Evolutionary conservation across 2,888 invertebrate species (phyloP), one percentile per base, ranked within the genome.

Genomic region (Calephelis perditalis): DNA sequence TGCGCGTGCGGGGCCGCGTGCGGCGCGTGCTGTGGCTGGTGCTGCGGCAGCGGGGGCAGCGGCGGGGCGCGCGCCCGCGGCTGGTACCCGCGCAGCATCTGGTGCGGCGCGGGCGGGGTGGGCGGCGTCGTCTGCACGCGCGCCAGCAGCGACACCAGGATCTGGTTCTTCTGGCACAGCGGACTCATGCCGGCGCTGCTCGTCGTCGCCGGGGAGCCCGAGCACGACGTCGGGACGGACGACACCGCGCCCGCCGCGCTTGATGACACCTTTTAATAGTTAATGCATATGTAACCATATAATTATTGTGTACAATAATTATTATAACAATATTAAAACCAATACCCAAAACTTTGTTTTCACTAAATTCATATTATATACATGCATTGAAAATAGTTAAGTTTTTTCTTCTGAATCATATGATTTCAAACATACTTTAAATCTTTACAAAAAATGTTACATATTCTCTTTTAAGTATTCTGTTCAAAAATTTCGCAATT

Each of bases 151-250:
- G 94, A 94, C 47, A 96, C 97, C 69, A 97, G 90, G 94, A 97
- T 97, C 79, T 94, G 94, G 81, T 97, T 97, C 78, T 94, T 94
- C 81, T 95, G 94, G 82, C 95, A 95, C 58, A 97, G 89, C 68
- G 94, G 93, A 71, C 95, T 95, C 80, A 86, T 91, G 70, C 85
- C 85, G 52, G 81, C 71, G 65, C 74, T 73, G 67, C 75, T 73
- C 68, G 76, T 80, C 7, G 78, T 72, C 49, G 77, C 74, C n/a
- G 83, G 80, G 59, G 81, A 85, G 26, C 78, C 78, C 57, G 72
- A 84, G 26, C 74, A 75, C 45, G 81, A 74, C 7, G 78, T 72
- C 44, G 84, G 77, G 12, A 92, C 89, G n/a, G 93, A 91, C 11
- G 69, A 65, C 54, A 92, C 91, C 37, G 92, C 89, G 6, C 84